A percentile compares a stretch with the other conserved stretches of the same genome.
Evolutionary conservation across 2,888 invertebrate species (phyloP).

Genomic region (Epirrhoe alternata): DNA sequence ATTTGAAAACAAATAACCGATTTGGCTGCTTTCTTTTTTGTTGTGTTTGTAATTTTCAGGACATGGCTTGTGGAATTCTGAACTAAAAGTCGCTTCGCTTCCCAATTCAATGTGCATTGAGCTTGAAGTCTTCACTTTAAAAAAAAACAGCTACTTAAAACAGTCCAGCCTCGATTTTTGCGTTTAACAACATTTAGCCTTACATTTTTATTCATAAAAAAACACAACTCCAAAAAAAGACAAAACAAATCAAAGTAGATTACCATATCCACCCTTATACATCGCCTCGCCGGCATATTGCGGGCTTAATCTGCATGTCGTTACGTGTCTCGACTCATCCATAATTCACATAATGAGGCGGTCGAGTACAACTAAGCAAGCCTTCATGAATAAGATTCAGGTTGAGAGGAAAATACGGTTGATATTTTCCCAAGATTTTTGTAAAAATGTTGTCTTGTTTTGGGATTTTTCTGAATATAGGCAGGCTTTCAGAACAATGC

Average conservation of each 20-base stretch:
- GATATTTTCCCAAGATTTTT: neutral
- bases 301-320: conserved; percentile 79
- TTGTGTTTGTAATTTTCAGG: too few species aligned
- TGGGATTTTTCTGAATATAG: neutral
- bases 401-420: conserved; percentile 17
- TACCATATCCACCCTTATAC: conserved; percentile 56
- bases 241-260: conserved; percentile 33
- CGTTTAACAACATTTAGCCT: neutral
- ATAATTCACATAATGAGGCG: conserved; percentile 81
- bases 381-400: conserved; percentile 32
- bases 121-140: too few species aligned
- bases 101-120: too few species aligned
- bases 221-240: neutral
- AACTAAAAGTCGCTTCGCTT: too few species aligned
- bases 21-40: too few species aligned
- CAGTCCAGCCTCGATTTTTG: neutral
- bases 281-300: conserved; percentile 54
- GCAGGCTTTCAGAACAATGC: too few species aligned
- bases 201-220: neutral
- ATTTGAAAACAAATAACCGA: too few species aligned
- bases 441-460: neutral
- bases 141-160: too few species aligned
- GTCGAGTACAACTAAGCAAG: conserved; percentile 52
- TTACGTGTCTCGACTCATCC: conserved; percentile 78
- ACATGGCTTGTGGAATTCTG: too few species aligned